Base-by-base conservation (phyloP, 2,113 vertebrate species). In the Atlantisia rogersi region DNA sequence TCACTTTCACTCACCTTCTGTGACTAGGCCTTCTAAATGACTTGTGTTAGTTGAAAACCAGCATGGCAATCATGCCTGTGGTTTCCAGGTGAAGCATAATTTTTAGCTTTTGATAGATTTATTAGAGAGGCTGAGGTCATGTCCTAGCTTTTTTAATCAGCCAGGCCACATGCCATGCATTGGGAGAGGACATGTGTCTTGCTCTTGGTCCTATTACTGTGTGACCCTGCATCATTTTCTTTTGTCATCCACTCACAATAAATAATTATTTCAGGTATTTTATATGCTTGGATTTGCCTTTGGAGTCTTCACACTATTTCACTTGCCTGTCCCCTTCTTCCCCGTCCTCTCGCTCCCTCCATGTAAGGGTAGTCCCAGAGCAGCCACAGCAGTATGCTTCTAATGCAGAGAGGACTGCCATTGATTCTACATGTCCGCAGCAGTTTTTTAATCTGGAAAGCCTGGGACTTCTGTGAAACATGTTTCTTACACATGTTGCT, bases 121-220 rank as follows among this genome's bases (percentile, higher is more conserved):
- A 28, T 90, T 82, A 69, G 42, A 74, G 77, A 42, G 60, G 52
- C 13, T 76, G 58, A 91, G 32, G n/a, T 63, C 2, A 3, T 15
- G 22, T 74, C 68, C 22, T 44, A 53, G 58, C 31, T 92, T 90
- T 86, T 92, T 46, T 78, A 52, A 46, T 55, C 2, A 3, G 6
- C 5, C 15, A 21, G 65, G 29, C 18, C 18, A 19, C 18, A 4
- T 68, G 37, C 31, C 19, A 0, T 11, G 26, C 6, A 0, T 65
- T 64, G 40, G 63, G 73, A 69, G 19, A 88, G 44, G 40, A 44
- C 55, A 20, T 0, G 3, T 1, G 0, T 48, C 46, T 65, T 68
- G 19, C 46, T 81, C 24, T 71, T 70, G 14, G 7, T 80, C 40
- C 46, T 73, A 4, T 39, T 86, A 5, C 16, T 89, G 10, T 55